These are phyloP conservation scores for Cryptocheilus praepositus DNA, from an alignment of 2,888 invertebrate species.

Conservation along the genomic window DNA sequence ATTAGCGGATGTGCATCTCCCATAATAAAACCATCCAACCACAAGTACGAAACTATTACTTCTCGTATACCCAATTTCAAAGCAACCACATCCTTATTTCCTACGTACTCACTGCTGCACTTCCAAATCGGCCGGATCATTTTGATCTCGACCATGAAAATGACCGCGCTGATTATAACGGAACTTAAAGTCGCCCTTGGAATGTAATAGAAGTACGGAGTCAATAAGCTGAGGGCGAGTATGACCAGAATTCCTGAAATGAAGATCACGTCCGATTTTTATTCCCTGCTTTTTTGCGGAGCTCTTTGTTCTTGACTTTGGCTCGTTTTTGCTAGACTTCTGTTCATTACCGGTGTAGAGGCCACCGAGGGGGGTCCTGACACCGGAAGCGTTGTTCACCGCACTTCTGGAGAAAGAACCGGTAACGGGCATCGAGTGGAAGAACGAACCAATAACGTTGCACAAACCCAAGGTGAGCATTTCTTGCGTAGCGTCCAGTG, in stretches of 20 bases:
- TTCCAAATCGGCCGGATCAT: constrained; percentile 81
- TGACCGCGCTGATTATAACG: constrained; percentile 86
- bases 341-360: constrained; percentile 80
- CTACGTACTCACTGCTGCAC: constrained; percentile 64
- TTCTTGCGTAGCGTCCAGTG: constrained; percentile 87
- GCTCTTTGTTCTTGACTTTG: not conserved
- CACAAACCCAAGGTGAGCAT: constrained; percentile 86
- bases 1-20: too few species aligned
- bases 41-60: too few species aligned
- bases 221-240: constrained; percentile 82
- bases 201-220: constrained; percentile 85
- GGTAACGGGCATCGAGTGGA: constrained; percentile 86
- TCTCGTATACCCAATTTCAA: not conserved
- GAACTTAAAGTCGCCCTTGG: constrained; percentile 82
- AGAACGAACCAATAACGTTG: constrained; percentile 85
- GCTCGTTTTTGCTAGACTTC: not conserved
- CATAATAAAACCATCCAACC: too few species aligned
- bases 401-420: constrained; percentile 86
- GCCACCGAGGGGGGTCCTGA: constrained; percentile 85
- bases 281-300: not conserved
- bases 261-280: too few species aligned
- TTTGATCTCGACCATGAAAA: constrained; percentile 83
- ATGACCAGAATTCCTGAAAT: constrained; percentile 81
- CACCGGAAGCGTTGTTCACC: constrained; percentile 88
- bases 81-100: not conserved